Conservation (phyloP, 2,888 invertebrate species). For the Conops quadrifasciatus region DNA sequence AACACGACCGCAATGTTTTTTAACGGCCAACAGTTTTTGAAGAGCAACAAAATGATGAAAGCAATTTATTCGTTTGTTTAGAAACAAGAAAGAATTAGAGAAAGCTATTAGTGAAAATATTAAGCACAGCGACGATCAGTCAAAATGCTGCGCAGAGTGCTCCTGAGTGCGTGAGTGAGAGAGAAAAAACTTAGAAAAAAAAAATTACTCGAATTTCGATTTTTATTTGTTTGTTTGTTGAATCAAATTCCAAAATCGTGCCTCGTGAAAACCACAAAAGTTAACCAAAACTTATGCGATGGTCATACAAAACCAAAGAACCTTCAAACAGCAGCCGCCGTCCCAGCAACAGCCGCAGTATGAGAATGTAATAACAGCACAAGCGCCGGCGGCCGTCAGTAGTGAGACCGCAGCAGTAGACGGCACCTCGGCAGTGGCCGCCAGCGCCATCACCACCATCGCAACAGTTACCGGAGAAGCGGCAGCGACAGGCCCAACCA, state of each 20-base stretch:
- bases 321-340: slow-evolving; percentile 41
- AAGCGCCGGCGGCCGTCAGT: slow-evolving; percentile 21
- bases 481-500: slow-evolving; percentile 42
- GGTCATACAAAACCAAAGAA: slow-evolving; percentile 50
- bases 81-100: too few relatives aligned
- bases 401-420: slow-evolving; percentile 22
- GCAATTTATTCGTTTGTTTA: too few relatives aligned
- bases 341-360: slow-evolving; percentile 18
- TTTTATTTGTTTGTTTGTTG: too few relatives aligned
- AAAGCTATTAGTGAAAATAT: too few relatives aligned
- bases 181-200: slow-evolving; percentile 1
- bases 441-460: slow-evolving; percentile 21
- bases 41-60: too few relatives aligned
- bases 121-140: too few relatives aligned
- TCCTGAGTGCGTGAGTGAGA: slow-evolving; percentile 16
- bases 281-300: slow-evolving; percentile 43
- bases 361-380: slow-evolving; percentile 7
- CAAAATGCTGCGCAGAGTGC: neutral
- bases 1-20: too few relatives aligned
- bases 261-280: slow-evolving; percentile 39
- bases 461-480: slow-evolving; percentile 37
- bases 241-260: too few relatives aligned
- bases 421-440: slow-evolving; percentile 23
- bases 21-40: too few relatives aligned
- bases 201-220: too few relatives aligned